Evolutionary conservation across 2,888 invertebrate species (phyloP), one percentile per base, ranked within the genome.

Genomic region (Rhamnusium bicolor): DNA sequence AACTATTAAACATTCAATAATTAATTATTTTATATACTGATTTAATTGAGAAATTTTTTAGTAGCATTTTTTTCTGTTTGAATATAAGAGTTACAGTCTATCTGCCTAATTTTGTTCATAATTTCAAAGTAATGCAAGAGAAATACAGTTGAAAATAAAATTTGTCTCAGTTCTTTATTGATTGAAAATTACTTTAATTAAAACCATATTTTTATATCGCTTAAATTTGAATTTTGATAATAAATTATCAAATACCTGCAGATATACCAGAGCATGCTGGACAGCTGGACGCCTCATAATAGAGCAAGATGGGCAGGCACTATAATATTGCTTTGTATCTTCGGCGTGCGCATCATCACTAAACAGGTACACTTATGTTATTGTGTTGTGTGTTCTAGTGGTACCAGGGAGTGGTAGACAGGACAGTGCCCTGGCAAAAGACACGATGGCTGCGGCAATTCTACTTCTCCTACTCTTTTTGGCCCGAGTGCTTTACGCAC

Each of bases 241-340:
- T 51, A 5, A 66, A n/a, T 18, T 8, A 19, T 19, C 14, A 21
- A 54, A 18, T 51, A 46, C 46, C 67, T 40, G 81, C 87, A 94
- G 94, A 90, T 93, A 85, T 95, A 95, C 89, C 96, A 96, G 91
- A 93, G 94, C 85, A 91, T 93, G 81, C 90, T 97, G 89, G 97
- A 97, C 89, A 92, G 92, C 86, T 95, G 95, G 92, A 96, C 96
- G 81, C 96, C 97, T 72, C 94, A 95, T 86, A 90, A 92, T 77
- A 91, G 92, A 85, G 92, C 93, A 81, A 92, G 97, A 90, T 97
- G 97, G 97, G 88, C 91, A 72, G 93, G 93, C 83, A 94, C 95
- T 76, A 88, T 92, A 82, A 87, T 92, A 76, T 89, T 97, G 80
- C 88, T 96, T 86, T 83, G 92, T 74, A 85, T 92, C 86, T 97